A percentile compares a stretch with the other conserved stretches of the same genome.
Conservation (phyloP, 2,888 invertebrate genomes). For the Hyposoter didymator region DNA sequence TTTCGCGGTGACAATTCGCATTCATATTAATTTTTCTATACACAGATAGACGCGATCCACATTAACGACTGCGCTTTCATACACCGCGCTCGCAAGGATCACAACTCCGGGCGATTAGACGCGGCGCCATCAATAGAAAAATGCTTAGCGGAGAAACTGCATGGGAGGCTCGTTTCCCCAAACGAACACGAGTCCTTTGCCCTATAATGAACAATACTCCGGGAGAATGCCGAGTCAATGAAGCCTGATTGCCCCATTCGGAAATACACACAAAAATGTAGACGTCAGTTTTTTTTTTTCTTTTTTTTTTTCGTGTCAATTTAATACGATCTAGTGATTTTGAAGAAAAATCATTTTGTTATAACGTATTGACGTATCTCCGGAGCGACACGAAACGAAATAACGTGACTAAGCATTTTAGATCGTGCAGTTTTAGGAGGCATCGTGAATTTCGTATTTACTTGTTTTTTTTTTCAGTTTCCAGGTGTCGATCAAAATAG, state of each 20-base stretch:
- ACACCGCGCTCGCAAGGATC: conserved; percentile 34
- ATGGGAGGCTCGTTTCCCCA: conserved; percentile 25
- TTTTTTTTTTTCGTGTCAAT: conserved; percentile 42
- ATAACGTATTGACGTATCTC: conserved; percentile 1
- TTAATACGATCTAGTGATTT: conserved; percentile 54
- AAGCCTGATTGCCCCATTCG: conserved; percentile 61
- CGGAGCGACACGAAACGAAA: not conserved
- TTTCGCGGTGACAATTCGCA: conserved; percentile 55
- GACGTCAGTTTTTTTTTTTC: conserved; percentile 42
- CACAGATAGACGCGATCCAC: not conserved
- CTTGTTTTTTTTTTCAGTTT: conserved; percentile 5
- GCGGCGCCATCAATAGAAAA: conserved; percentile 60
- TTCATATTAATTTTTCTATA: not conserved
- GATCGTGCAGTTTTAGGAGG: not conserved
- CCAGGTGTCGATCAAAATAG: not conserved
- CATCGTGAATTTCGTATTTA: conserved; percentile 35
- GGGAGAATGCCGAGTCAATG: conserved; percentile 51
- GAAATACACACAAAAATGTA: conserved; percentile 43
- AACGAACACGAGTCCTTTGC: conserved; percentile 31
- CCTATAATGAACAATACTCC: not conserved
- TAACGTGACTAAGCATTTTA: conserved; percentile 23
- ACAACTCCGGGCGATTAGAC: conserved; percentile 61
- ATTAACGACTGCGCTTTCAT: not conserved
- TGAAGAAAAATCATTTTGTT: conserved; percentile 42
- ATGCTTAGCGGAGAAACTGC: conserved; percentile 41